Evolutionary conservation across 2,888 invertebrate genomes (phyloP).

Genomic region (Mesorhabditis sp.): DNA sequence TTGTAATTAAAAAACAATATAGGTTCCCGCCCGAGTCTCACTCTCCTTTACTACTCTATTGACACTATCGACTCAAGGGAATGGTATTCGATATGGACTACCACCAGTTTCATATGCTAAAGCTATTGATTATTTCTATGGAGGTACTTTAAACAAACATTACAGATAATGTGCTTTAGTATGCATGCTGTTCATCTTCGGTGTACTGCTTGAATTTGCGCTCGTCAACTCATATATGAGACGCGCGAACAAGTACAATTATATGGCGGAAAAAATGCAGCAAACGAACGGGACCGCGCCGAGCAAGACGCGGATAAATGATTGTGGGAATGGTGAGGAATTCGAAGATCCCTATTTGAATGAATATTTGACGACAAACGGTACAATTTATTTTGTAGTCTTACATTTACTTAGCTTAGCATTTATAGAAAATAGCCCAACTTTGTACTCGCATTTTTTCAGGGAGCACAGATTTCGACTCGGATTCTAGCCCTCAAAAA

Average conservation of each 20-base stretch:
- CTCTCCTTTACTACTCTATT: conserved; percentile 40
- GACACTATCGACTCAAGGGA: conserved; percentile 47
- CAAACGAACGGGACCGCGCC: conserved; percentile 13
- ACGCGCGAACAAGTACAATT: conserved; percentile 48
- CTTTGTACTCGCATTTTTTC: background rate
- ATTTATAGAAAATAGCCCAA: too few relatives aligned
- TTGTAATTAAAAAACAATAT: background rate
- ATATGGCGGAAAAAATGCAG: conserved; percentile 45
- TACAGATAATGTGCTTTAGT: conserved; percentile 25
- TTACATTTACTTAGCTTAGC: background rate
- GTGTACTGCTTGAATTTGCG: conserved; percentile 50
- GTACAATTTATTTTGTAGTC: background rate
- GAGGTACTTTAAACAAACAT: conserved; percentile 24
- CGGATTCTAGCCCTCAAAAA: conserved; percentile 28
- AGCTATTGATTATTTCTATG: conserved; percentile 51
- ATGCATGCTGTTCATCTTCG: conserved; percentile 52
- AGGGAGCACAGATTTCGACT: conserved; percentile 26
- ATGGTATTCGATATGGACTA: conserved; percentile 47
- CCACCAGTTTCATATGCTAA: conserved; percentile 50
- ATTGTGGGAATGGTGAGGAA: conserved; percentile 13
- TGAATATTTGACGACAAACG: too few relatives aligned
- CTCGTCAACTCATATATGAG: conserved; percentile 49
- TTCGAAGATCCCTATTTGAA: too few relatives aligned
- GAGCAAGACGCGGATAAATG: conserved; percentile 19
- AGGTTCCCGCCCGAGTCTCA: conserved; percentile 40